Evolutionary conservation across 1,140 invertebrate genomes (phyloP), one percentile per base, ranked within the genome.

Genomic region (Saccostrea cuccullata): DNA sequence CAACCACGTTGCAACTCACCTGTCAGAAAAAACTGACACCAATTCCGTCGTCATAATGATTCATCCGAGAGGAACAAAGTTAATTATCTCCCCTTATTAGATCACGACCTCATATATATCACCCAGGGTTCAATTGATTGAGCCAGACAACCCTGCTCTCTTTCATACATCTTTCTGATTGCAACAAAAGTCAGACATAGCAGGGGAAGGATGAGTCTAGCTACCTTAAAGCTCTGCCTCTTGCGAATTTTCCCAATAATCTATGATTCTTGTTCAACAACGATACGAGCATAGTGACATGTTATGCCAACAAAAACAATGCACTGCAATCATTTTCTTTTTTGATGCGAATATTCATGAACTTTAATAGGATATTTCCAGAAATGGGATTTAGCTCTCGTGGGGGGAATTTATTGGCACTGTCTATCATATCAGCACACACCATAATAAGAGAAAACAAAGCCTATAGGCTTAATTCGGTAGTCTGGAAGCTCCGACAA

Each of bases 181-280:
- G 30, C 70, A 77, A 77, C 70, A 77, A 77, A 26, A 30, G 70
- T 77, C 70, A 30, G 70, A 73, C 70, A 73, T 23, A 9, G 30
- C 30, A 36, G 30, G 23, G 26, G n/a, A 73, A 26, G 23, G 67
- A 30, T 30, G n/a, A 26, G 23, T 4, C 60, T n/a, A 36, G 30
- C 30, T 36, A 23, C 60, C 60, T 67, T 67, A n/a, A 23, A 23
- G 60, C 70, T 36, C 13, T 77, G 23, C 70, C 26, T 77, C 67
- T 5, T 77, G 70, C 70, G 26, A 77, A 23, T 36, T 77, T 77
- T 77, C 70, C 70, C 70, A 77, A 77, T 77, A 77, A 77, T 77
- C 70, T 77, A 77, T 77, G 70, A 30, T 15, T 77, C 70, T 77
- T 17, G 26, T 77, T 23, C 26, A 36, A 15, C 15, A 36, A 11